Conservation (phyloP, 2,888 invertebrate genomes). For the Platypus cylindrus region DNA sequence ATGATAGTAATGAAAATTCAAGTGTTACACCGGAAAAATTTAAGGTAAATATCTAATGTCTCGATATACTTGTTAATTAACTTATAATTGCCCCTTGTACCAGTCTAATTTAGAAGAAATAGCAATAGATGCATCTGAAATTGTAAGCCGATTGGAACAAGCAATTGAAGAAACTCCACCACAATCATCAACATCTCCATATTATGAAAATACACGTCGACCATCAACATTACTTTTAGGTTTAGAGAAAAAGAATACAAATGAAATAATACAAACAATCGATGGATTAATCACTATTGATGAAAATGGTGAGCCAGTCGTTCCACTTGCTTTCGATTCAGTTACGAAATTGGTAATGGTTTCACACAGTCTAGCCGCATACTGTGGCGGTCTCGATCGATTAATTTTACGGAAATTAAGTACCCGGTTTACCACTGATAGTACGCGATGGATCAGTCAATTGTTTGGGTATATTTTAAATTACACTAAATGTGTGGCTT, state of each 20-base stretch:
- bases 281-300: slow-evolving; percentile 46
- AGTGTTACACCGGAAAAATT: slow-evolving; percentile 10
- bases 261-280: slow-evolving; percentile 47
- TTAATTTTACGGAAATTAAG: slow-evolving; percentile 68
- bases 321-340: slow-evolving; percentile 49
- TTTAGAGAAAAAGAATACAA: slow-evolving; percentile 33
- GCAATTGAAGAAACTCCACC: slow-evolving; percentile 29
- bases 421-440: slow-evolving; percentile 70
- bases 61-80: not conserved
- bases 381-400: slow-evolving; percentile 71
- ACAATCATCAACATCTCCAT: slow-evolving; percentile 15
- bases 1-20: slow-evolving; percentile 21
- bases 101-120: slow-evolving; percentile 33
- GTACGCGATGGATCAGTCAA: slow-evolving; percentile 76
- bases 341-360: slow-evolving; percentile 56
- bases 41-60: slow-evolving; percentile 2
- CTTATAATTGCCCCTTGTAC: slow-evolving; percentile 9
- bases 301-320: slow-evolving; percentile 47
- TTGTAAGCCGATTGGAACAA: slow-evolving; percentile 35
- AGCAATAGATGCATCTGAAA: slow-evolving; percentile 36
- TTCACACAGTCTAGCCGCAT: slow-evolving; percentile 80
- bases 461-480: slow-evolving; percentile 56
- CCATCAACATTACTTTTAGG: slow-evolving; percentile 33
- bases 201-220: slow-evolving; percentile 19
- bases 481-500: slow-evolving; percentile 1